Percentiles rank a stretch among this genome's conserved stretches.
Evolutionary conservation across 2,113 vertebrate species (phyloP).

Genomic region (Coptodon rendalli): DNA sequence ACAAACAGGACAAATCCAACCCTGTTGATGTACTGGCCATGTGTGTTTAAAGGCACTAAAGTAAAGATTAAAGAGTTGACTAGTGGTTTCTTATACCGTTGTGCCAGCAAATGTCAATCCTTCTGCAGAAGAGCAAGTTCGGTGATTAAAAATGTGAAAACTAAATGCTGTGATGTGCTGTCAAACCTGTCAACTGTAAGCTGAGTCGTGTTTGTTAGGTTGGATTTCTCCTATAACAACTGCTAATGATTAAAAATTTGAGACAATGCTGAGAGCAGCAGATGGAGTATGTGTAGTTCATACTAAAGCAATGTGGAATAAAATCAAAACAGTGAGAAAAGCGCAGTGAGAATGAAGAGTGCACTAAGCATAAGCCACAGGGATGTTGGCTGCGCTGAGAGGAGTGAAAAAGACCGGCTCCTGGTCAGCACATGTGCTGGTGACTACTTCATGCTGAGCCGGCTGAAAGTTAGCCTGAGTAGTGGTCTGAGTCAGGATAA

Average conservation of each 20-base stretch:
- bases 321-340: not conserved
- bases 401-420: conserved; percentile 35
- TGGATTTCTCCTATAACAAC: not conserved
- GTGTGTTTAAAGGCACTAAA: not conserved
- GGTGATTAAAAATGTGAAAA: not conserved
- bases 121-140: not conserved
- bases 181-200: not conserved
- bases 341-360: not conserved
- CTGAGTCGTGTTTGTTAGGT: not conserved
- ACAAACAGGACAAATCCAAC: not conserved
- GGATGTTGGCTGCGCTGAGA: conserved; percentile 26
- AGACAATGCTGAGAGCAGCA: not conserved
- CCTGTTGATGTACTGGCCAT: not conserved
- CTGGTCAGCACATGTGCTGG: not conserved
- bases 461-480: not conserved
- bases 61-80: not conserved
- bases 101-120: not conserved
- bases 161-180: not conserved
- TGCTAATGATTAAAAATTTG: not conserved
- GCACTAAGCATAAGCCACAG: not conserved
- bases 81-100: rapidly evolving
- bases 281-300: not conserved
- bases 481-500: conserved; percentile 17
- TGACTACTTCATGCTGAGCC: not conserved
- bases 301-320: not conserved